Base-by-base conservation (phyloP, 2,113 vertebrate species). In the Azemiops feae region DNA sequence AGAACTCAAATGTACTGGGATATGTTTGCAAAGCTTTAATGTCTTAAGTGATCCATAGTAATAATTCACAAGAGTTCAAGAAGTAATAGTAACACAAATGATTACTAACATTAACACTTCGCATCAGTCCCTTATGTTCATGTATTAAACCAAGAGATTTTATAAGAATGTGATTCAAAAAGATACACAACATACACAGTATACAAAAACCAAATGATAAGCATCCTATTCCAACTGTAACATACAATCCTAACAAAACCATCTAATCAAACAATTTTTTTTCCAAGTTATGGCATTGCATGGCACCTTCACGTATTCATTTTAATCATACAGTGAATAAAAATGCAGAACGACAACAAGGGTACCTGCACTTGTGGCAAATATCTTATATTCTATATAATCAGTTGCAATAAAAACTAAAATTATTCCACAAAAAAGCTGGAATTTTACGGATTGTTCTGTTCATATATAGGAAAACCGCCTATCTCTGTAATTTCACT, bases 371-470 rank as follows among this genome's bases (percentile, higher is more conserved):
- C 96, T 98, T 95, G 97, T 97, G 97, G 97, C 96, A 97, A 97
- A 97, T 97, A 95, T 97, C 97, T 98, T 98, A 64, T 81, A 98
- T 97, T 98, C 96, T 95, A 97, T 97, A 98, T 96, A 98, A 95
- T 96, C 96, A 97, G 96, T 96, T 96, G 96, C 97, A 96, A 98
- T 96, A 98, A 94, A 96, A 96, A 92, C 96, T 97, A 97, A 97
- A 94, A 93, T 97, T 97, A 97, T 97, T 97, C 96, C 97, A 97
- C 95, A 98, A 97, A 97, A 97, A 96, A 96, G 95, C 97, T 97
- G 97, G 96, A 96, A 97, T 96, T 97, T 97, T 97, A 97, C 97
- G 97, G 96, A 97, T 22, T 95, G 96, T 97, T 97, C 96, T 97
- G 96, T 97, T 97, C 95, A 97, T 97, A 97, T 97, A 97, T 90